Evolutionary conservation across 2,113 vertebrate genomes (phyloP).

Genomic region (Paramormyrops kingsleyae): DNA sequence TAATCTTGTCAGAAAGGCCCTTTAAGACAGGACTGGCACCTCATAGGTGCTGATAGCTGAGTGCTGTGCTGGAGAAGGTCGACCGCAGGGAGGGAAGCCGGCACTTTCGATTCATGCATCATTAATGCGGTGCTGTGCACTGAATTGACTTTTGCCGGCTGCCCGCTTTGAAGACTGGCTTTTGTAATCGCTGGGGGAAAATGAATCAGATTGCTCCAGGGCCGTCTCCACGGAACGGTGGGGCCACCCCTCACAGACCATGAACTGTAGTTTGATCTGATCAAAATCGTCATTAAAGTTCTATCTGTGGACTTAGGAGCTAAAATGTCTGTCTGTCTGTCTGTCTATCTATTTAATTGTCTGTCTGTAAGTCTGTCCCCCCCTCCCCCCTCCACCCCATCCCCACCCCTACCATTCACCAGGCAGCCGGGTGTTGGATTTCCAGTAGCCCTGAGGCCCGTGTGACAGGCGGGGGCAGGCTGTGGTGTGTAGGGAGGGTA

Average conservation of each 20-base stretch:
- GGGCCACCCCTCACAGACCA: background rate
- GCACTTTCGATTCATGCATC: background rate
- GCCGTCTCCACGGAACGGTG: background rate
- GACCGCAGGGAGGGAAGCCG: background rate
- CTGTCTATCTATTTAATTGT: background rate
- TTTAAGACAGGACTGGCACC: slow-evolving; percentile 34
- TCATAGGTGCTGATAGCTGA: background rate
- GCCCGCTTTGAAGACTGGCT: slow-evolving; percentile 5
- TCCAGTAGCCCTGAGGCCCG: background rate
- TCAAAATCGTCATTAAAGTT: background rate
- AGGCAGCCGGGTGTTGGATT: background rate
- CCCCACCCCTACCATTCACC: background rate
- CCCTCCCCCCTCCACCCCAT: background rate
- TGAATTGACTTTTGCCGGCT: background rate
- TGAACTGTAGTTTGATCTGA: background rate
- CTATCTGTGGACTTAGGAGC: background rate
- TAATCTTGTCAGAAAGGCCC: slow-evolving; percentile 27
- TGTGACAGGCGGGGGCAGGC: background rate
- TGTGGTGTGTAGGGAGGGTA: background rate
- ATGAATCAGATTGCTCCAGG: background rate
- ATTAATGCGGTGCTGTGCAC: slow-evolving; percentile 2
- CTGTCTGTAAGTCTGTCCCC: background rate
- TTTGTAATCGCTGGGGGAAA: slow-evolving; percentile 10
- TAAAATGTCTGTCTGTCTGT: background rate
- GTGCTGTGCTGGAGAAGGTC: background rate